Percentiles rank a stretch among this genome's conserved stretches.
These are phyloP conservation scores for Pyrgilauda ruficollis DNA, from an alignment of 2,113 vertebrate species.

Conservation along the genomic window DNA sequence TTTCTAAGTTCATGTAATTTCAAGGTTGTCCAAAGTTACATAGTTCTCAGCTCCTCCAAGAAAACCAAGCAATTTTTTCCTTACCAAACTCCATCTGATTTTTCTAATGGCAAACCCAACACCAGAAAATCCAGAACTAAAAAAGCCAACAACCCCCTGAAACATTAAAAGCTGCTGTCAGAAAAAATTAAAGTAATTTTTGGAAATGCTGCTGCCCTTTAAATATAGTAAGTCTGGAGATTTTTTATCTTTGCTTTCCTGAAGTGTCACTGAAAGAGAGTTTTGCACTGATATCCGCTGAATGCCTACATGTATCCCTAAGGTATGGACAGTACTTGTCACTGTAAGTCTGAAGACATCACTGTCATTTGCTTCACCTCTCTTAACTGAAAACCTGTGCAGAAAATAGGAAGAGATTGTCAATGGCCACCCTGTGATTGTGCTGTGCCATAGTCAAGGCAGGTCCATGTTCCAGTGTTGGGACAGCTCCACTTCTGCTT, in stretches of 20 bases:
- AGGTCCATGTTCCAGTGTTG: accelerated
- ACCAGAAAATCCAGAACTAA: background rate
- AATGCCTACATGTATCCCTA: background rate
- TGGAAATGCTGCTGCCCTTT: background rate
- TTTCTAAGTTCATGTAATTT: background rate
- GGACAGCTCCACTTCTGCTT: background rate
- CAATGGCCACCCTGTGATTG: accelerated
- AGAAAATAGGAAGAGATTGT: background rate
- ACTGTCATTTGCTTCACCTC: background rate
- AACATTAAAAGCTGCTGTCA: background rate
- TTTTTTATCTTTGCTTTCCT: background rate
- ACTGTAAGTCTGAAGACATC: background rate
- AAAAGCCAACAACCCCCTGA: background rate
- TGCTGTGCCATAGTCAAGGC: accelerated
- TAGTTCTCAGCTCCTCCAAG: background rate
- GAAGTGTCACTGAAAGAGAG: background rate
- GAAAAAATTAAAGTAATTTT: background rate
- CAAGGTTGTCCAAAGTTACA: background rate
- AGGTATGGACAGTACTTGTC: background rate
- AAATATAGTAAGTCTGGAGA: background rate
- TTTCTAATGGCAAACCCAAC: background rate
- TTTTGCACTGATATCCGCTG: background rate
- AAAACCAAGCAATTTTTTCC: background rate
- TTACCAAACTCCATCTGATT: background rate
- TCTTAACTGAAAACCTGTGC: background rate